Base-by-base conservation (phyloP, 2,797 vertebrate species). In the Epinephelus awoara region DNA sequence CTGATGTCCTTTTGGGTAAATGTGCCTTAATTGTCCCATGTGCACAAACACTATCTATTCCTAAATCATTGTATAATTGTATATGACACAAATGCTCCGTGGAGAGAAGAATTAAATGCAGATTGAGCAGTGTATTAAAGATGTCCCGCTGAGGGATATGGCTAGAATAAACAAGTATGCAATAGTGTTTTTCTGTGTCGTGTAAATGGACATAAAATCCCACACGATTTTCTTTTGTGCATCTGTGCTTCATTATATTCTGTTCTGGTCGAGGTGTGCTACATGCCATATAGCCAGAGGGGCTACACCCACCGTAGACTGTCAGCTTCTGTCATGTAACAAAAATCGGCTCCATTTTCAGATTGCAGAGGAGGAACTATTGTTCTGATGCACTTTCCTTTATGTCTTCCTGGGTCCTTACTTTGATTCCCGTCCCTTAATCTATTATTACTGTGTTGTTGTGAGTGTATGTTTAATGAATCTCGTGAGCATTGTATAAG, bases 311-410 rank as follows among this genome's bases (percentile, higher is more conserved):
- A 25, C 25, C 13, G 42, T 42, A 17, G 49, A 25, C 69, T 65
- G 61, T 74, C 72, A 49, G 72, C 55, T 52, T 69, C 27, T 67
- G 54, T 69, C 72, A 67, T 59, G 50, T 75, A 56, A 77, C 40
- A 80, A 52, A 75, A 58, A 71, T 27, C 14, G 2, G 2, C 58
- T 66, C 17, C 2, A 7, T 46, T 79, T 29, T 72, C 59, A 83
- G 59, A 29, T 29, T 19, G 58, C 58, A 44, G 38, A 69, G 68
- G 52, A 74, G 75, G 67, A 79, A 84, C 34, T 65, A 21, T 79
- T 79, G 72, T 82, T 77, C 59, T 64, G 12, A 67, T 46, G 47
- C 38, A 70, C 59, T 75, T 79, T 77, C 63, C 34, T 14, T 61
- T 72, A 27, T 50, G 6, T 55, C 27, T 75, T 50, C 49, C 38